phyloP scores from a whole-genome alignment of 2,113 vertebrate species.

The Bubo scandiacus region DNA sequence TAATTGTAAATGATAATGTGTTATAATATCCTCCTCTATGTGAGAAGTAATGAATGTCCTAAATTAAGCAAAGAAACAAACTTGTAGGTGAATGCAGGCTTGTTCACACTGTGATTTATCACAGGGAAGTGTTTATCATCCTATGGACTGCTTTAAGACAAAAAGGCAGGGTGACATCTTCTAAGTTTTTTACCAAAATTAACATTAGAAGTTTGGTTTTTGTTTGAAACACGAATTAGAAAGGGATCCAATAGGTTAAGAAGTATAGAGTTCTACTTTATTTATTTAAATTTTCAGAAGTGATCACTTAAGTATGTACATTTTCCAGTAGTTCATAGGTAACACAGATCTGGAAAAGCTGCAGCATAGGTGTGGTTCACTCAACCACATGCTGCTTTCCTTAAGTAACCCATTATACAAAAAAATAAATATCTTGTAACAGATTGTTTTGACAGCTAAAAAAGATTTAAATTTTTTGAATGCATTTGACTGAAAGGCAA shows the following conservation, averaged over 20 bases:
- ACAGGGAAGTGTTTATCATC: neutral
- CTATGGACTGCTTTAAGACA: neutral
- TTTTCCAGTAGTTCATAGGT: slow-evolving; percentile 23
- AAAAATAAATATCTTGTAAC: slow-evolving; percentile 75
- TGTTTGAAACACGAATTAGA: neutral
- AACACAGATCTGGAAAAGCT: neutral
- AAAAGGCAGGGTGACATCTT: neutral
- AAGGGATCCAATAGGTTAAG: neutral
- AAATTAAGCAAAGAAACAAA: slow-evolving; percentile 22
- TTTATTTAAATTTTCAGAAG: neutral
- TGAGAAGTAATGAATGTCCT: slow-evolving; percentile 29
- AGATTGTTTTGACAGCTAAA: slow-evolving; percentile 81
- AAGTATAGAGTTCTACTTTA: neutral
- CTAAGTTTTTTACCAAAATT: neutral
- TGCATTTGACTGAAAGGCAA: slow-evolving; percentile 79
- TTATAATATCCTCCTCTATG: neutral
- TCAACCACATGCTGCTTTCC: slow-evolving; percentile 68
- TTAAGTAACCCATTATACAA: slow-evolving; percentile 76
- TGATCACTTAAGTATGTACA: neutral
- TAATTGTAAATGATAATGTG: slow-evolving; percentile 7
- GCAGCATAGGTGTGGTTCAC: slow-evolving; percentile 46
- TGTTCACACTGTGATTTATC: neutral
- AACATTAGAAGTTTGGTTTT: neutral
- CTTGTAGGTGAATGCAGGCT: neutral
- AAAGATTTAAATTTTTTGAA: slow-evolving; percentile 71